Base-by-base conservation (phyloP, 2,113 vertebrate species). In the Myotis brandtii region DNA sequence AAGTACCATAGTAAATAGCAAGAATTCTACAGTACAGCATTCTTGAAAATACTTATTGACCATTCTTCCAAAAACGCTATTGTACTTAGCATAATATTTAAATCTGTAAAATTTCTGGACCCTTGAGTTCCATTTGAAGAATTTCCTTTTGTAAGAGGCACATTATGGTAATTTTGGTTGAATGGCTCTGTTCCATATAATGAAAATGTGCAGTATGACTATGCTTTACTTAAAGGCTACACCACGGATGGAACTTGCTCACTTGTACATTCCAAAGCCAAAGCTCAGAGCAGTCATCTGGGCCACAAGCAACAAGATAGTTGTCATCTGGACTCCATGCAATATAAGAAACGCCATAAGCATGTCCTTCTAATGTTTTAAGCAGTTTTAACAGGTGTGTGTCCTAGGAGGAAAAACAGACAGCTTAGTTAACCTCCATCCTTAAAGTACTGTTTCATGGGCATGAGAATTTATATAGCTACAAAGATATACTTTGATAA, bases 231-330 rank as follows among this genome's bases (percentile, higher is more conserved):
- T 46, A 84, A 77, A 75, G 34, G 64, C 85, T 77, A 77, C 62
- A 67, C 54, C 76, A 83, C 93, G 48, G 76, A 88, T 17, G 72
- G 48, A 89, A 86, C 72, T 25, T 91, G 77, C 98, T 98, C 98
- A 99, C 99, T 98, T 99, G 99, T 94, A 99, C 98, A 94, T 99
- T 99, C 99, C 99, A 99, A 82, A 99, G 99, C 99, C 99, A 99
- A 95, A 99, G 99, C 97, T 99, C 99, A 76, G 99, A 99, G 98
- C 99, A 99, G 98, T 99, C 99, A 96, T 99, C 99, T 37, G 99
- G 99, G 89, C 99, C 99, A 95, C 99, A 99, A 79, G 99, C 99
- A 97, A 99, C 99, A 97, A 99, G 99, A 73, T 99, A 99, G 93
- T 98, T 98, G 98, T 99, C 99, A 94, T 99, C 99, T 1, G 99